Evolutionary conservation across 2,113 vertebrate species (phyloP).

Genomic region (Channa maculata): DNA sequence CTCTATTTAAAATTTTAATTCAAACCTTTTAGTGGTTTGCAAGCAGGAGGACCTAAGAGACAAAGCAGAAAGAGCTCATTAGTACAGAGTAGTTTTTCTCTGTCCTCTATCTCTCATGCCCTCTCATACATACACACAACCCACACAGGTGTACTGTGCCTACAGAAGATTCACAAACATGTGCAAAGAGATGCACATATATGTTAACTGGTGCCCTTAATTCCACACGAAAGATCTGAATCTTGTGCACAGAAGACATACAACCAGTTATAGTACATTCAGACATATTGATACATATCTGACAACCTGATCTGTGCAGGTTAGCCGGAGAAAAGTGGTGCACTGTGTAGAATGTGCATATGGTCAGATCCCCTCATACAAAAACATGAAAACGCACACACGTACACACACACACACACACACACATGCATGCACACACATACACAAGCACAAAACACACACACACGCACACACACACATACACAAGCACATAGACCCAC

Average conservation of each 20-base stretch:
- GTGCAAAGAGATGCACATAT: neutral
- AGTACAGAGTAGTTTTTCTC: constrained; percentile 55
- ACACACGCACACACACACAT: constrained; percentile 16
- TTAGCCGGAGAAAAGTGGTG: constrained; percentile 52
- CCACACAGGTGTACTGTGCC: neutral
- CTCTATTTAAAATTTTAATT: constrained; percentile 78
- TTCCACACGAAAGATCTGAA: no score
- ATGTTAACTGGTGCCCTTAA: neutral
- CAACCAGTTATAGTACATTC: neutral
- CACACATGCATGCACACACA: neutral
- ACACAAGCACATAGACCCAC: constrained; percentile 19
- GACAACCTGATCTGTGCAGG: constrained; percentile 19
- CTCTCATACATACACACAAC: neutral
- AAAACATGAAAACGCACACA: neutral
- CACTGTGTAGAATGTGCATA: constrained; percentile 29
- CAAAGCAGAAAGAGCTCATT: constrained; percentile 67
- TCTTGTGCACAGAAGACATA: neutral
- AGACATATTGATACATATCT: neutral
- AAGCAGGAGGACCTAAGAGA: constrained; percentile 64
- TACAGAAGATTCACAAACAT: neutral
- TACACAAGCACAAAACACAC: constrained; percentile 23
- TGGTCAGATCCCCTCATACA: constrained; percentile 23
- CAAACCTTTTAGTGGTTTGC: constrained; percentile 79
- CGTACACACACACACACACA: constrained; percentile 15
- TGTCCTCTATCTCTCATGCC: constrained; percentile 15